Base-by-base conservation (phyloP, 2,797 vertebrate species). In the Bovichtus variegatus region DNA sequence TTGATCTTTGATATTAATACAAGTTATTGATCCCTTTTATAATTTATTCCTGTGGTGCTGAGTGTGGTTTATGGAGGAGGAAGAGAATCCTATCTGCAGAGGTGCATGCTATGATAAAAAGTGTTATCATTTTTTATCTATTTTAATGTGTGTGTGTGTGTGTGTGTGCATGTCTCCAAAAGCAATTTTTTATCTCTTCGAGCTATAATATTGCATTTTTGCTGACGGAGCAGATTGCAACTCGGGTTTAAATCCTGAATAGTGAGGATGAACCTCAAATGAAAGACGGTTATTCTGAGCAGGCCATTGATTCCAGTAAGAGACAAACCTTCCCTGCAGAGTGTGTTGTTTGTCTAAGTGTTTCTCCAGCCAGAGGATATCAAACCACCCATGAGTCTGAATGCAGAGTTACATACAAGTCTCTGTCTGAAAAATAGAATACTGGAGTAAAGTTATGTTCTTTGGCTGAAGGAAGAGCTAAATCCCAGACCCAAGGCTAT, bases 131-230 rank as follows among this genome's bases (percentile, higher is more conserved):
- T 67, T n/a, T 66, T 63, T 25, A 78, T 81, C 49, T 58, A 36
- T 78, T 50, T 71, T 6, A 41, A 58, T 40, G 38, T 43, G 23
- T 51, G 47, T 10, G 25, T 38, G 36, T 27, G 62, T 41, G 58
- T 54, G 74, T 55, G 58, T 41, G 23, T 60, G 58, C n/a, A 29
- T 21, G 34, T 65, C 47, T 65, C 63, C 34, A 68, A 67, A 77
- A 71, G 76, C 55, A 68, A 71, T 86, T 83, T 23, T 83, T 76
- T 75, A 36, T 80, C 57, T 71, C 25, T 57, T 44, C 1, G 13
- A 68, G 64, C 54, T 83, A 85, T 86, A 90, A 78, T 85, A 92
- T 84, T 74, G 47, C 16, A 88, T 78, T 87, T 81, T 78, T 73
- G 79, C 82, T 87, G 82, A 86, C 85, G 46, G 70, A 54, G 78